Conservation (phyloP, 2,797 vertebrate species). For the Sebastes nivosus region DNA sequence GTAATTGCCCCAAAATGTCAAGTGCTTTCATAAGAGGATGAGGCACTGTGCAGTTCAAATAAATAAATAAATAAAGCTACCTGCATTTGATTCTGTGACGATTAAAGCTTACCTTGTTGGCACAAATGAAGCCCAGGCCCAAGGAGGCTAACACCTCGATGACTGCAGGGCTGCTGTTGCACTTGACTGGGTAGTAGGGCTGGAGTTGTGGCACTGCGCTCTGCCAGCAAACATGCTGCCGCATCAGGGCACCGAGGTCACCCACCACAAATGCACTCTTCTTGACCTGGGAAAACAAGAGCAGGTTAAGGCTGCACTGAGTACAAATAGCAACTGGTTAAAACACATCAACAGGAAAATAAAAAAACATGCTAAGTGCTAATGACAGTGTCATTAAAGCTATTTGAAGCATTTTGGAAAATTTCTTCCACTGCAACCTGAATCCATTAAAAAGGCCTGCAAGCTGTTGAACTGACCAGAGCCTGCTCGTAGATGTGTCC, state of each 20-base stretch:
- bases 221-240: slow-evolving; percentile 93
- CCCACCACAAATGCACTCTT: slow-evolving; percentile 96
- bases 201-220: slow-evolving; percentile 87
- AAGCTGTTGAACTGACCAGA: slow-evolving; percentile 83
- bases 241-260: slow-evolving; percentile 94
- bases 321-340: neutral
- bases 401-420: neutral
- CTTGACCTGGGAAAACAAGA: slow-evolving; percentile 83
- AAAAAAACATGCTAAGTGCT: neutral
- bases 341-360: neutral
- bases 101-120: slow-evolving; percentile 88
- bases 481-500: slow-evolving; percentile 95
- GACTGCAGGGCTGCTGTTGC: slow-evolving; percentile 93
- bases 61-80: neutral
- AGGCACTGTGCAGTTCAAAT: neutral
- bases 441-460: neutral
- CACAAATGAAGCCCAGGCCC: slow-evolving; percentile 94
- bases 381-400: neutral
- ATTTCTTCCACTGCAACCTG: neutral
- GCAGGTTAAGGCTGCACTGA: neutral
- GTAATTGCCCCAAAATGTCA: slow-evolving; percentile 37
- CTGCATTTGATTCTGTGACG: neutral
- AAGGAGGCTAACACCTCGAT: slow-evolving; percentile 93
- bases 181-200: slow-evolving; percentile 93
- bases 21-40: slow-evolving; percentile 50